Conservation (phyloP, 1,140 invertebrate genomes). For the Calliopsis andreniformis region DNA sequence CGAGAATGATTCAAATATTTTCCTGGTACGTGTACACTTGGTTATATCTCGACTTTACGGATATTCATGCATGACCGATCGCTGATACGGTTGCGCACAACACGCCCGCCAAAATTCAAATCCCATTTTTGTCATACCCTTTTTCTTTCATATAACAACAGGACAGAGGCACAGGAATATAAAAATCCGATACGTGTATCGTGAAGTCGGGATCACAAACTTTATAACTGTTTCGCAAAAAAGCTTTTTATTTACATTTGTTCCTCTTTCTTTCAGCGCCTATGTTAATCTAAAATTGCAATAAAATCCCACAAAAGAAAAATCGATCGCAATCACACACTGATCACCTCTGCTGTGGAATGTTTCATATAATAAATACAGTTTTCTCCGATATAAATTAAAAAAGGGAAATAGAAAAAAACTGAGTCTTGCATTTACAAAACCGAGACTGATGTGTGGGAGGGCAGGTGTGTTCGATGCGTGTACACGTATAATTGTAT, state of each 20-base stretch:
- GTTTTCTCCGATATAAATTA: slow-evolving; percentile 60
- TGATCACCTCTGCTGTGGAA: slow-evolving; percentile 57
- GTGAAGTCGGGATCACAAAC: slow-evolving; percentile 29
- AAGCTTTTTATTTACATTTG: slow-evolving; percentile 69
- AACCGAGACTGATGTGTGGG: slow-evolving; percentile 34
- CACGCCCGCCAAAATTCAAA: too few species aligned
- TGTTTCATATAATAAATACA: slow-evolving; percentile 69
- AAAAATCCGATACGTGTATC: not conserved
- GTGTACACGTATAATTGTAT: not conserved
- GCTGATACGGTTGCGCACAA: too few species aligned
- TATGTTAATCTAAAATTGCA: slow-evolving; percentile 68
- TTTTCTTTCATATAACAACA: too few species aligned
- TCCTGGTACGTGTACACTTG: too few species aligned
- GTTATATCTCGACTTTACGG: too few species aligned
- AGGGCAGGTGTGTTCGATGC: not conserved
- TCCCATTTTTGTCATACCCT: too few species aligned
- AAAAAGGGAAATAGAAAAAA: too few species aligned
- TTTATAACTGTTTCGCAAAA: slow-evolving; percentile 60
- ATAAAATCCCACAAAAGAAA: slow-evolving; percentile 62
- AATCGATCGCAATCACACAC: slow-evolving; percentile 56
- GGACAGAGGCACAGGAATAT: too few species aligned
- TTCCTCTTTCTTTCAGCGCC: slow-evolving; percentile 57
- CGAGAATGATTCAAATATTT: too few species aligned
- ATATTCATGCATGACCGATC: too few species aligned
- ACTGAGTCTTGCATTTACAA: slow-evolving; percentile 63